Conservation (phyloP, 2,797 vertebrate species). For the Sparus aurata region DNA sequence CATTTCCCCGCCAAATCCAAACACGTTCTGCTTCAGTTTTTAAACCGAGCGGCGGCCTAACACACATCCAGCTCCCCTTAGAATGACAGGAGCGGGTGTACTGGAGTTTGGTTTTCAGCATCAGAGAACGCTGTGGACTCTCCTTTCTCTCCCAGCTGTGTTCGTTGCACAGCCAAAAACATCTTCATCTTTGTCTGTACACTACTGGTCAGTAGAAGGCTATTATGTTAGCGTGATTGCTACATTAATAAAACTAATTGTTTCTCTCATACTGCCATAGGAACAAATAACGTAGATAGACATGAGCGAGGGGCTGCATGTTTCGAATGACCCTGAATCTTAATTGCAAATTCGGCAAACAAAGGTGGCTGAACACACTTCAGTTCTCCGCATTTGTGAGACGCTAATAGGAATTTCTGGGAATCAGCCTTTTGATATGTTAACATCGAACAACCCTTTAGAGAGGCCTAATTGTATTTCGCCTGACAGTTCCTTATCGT, state of each 20-base stretch:
- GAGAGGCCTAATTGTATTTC: background rate
- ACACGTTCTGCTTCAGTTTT: background rate
- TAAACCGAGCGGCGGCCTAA: background rate
- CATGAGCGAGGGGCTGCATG: background rate
- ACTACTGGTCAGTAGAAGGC: constrained; percentile 51
- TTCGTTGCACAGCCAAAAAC: constrained; percentile 22
- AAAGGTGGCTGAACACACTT: constrained; percentile 13
- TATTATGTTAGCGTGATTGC: background rate
- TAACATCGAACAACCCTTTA: constrained; percentile 14
- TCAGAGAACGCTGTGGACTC: constrained; percentile 55
- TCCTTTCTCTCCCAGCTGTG: constrained; percentile 73
- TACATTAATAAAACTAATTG: background rate
- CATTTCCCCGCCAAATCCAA: background rate
- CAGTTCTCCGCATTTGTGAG: constrained; percentile 21
- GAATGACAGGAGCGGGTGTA: background rate
- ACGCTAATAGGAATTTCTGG: constrained; percentile 13
- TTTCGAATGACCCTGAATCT: constrained; percentile 23
- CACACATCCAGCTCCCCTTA: background rate
- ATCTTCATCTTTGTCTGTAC: constrained; percentile 55
- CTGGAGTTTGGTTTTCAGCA: constrained; percentile 69
- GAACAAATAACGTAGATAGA: background rate
- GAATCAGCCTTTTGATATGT: constrained; percentile 33
- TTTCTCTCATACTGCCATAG: background rate
- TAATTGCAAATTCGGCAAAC: constrained; percentile 16
- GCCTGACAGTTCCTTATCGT: background rate